phyloP scores from a whole-genome alignment of 2,888 invertebrate species.

The Pachycephus smyrnensis region DNA sequence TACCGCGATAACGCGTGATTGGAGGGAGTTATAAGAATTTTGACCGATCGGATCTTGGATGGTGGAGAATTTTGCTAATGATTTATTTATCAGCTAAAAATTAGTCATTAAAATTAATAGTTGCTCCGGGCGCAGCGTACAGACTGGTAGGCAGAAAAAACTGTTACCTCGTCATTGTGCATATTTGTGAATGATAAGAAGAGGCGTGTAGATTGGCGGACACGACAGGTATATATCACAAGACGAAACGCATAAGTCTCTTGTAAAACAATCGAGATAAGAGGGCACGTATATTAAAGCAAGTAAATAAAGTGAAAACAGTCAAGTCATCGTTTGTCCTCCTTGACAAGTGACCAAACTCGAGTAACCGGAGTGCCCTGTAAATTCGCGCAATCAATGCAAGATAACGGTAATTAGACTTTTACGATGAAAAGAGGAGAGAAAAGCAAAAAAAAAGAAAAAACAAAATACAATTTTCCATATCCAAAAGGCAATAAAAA shows the following conservation, averaged over 20 bases:
- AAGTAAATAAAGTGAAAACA: not conserved
- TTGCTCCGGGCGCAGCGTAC: not conserved
- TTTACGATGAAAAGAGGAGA: not conserved
- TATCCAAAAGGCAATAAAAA: no score
- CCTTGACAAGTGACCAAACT: not conserved
- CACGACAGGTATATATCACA: not conserved
- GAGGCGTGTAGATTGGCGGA: not conserved
- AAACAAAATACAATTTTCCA: not conserved
- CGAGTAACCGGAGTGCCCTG: not conserved
- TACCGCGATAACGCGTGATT: no score
- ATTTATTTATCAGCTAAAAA: no score
- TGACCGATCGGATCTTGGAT: no score
- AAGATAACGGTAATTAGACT: not conserved
- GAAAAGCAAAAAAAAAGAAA: no score
- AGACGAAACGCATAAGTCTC: not conserved
- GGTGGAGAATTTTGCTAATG: no score
- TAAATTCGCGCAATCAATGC: not conserved
- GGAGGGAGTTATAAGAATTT: no score
- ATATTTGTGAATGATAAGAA: constrained; percentile 1
- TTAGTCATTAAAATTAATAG: not conserved
- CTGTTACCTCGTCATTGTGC: not conserved
- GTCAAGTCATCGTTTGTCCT: not conserved
- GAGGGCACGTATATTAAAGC: not conserved
- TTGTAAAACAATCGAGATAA: constrained; percentile 7
- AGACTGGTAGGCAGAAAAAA: not conserved